phyloP scores from a whole-genome alignment of 2,888 invertebrate genomes.

The Caenorhabditis panamensis region DNA sequence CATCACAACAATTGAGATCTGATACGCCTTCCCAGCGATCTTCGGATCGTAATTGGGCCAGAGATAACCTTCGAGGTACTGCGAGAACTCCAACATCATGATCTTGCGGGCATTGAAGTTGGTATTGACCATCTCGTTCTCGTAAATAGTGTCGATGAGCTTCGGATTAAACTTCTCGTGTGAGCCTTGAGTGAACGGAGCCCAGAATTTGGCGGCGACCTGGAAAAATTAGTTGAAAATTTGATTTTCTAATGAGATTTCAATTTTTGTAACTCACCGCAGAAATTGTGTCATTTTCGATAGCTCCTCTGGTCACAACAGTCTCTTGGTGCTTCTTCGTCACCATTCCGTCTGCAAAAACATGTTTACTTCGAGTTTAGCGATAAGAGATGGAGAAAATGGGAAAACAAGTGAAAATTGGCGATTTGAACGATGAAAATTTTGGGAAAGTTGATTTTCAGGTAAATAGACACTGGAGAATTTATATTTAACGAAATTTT shows the following conservation, averaged over 20 bases:
- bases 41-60: constrained; percentile 94
- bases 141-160: constrained; percentile 72
- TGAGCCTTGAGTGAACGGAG: constrained; percentile 86
- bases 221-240: constrained; percentile 82
- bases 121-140: constrained; percentile 68
- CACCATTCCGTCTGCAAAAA: constrained; percentile 35
- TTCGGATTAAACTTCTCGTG: constrained; percentile 68
- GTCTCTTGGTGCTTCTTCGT: constrained; percentile 25
- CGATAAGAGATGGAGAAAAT: constrained; percentile 5
- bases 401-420: not conserved
- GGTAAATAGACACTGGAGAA: too few species aligned
- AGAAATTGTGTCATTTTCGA: constrained; percentile 57
- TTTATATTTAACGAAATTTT: not conserved
- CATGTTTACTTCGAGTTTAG: not conserved
- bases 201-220: constrained; percentile 95
- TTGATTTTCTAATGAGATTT: not conserved
- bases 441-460: too few species aligned
- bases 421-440: too few species aligned
- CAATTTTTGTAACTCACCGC: constrained; percentile 23
- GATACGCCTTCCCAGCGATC: constrained; percentile 84
- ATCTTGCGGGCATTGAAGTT: constrained; percentile 78
- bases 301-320: constrained; percentile 53
- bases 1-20: constrained; percentile 92
- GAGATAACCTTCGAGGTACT: constrained; percentile 95
- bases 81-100: constrained; percentile 82